These are phyloP conservation scores for Hydractinia symbiolongicarpus DNA, from an alignment of 30 jellyfish, hydroid and myxozoan species.

Conservation along the genomic window DNA sequence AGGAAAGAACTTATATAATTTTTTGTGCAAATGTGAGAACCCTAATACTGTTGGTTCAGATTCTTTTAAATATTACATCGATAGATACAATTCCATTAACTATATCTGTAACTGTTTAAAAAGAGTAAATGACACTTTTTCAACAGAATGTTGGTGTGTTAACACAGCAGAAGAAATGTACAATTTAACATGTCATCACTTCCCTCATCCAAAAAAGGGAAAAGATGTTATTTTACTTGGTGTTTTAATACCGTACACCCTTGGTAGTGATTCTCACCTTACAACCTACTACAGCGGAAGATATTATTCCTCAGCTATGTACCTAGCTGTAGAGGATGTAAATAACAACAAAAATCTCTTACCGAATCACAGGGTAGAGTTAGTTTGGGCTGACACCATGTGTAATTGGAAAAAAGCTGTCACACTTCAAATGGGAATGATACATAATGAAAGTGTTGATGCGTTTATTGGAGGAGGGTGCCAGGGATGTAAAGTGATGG, in stretches of 20 bases:
- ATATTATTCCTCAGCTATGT: constrained; percentile 82
- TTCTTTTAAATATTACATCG: no score
- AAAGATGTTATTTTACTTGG: constrained; percentile 60
- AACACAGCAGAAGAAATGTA: constrained; percentile 8
- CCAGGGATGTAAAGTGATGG: constrained; percentile 60
- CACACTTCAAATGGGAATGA: constrained; percentile 41
- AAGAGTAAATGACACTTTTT: constrained; percentile 4
- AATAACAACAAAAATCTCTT: constrained; percentile 41
- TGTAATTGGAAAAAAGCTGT: constrained; percentile 61
- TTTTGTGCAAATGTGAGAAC: not conserved
- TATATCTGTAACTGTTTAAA: constrained; percentile 8
- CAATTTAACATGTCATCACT: constrained; percentile 25
- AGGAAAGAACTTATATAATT: not conserved
- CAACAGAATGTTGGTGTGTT: constrained; percentile 1
- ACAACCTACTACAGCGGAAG: constrained; percentile 73
- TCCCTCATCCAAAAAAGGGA: constrained; percentile 15
- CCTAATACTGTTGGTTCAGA: not conserved
- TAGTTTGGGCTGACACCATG: constrained; percentile 85
- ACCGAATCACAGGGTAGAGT: constrained; percentile 50
- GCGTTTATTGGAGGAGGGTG: constrained; percentile 94
- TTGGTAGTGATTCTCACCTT: constrained; percentile 41
- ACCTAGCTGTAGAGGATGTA: constrained; percentile 72
- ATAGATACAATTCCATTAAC: not conserved
- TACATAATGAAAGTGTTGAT: constrained; percentile 54
- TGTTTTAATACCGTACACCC: constrained; percentile 68